These are phyloP conservation scores for Megalopta genalis DNA, from an alignment of 1,140 invertebrate genomes.

Conservation along the genomic window DNA sequence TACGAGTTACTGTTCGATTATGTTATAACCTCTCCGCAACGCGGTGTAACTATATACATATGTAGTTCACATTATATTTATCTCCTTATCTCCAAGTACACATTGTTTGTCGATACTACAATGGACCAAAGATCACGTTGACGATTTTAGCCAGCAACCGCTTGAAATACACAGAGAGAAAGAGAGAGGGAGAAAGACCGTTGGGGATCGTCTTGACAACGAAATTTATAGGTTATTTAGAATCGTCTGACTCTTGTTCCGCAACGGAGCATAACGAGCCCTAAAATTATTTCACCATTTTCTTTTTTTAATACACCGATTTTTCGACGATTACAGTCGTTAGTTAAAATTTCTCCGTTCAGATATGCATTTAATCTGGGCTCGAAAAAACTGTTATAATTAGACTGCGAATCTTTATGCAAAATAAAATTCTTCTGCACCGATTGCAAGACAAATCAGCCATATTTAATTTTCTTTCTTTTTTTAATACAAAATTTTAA, in stretches of 20 bases:
- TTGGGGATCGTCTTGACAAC: not conserved
- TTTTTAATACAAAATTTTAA: no score
- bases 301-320: not conserved
- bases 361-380: constrained; percentile 4
- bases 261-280: not conserved
- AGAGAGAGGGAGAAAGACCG: not conserved
- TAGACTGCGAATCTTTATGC: no score
- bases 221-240: not conserved
- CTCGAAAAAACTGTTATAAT: no score
- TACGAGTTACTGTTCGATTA: not conserved
- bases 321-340: not conserved
- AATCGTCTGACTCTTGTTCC: not conserved
- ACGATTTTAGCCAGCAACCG: not conserved
- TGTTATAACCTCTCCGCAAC: not conserved
- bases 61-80: not conserved
- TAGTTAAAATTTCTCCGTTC: constrained; percentile 4
- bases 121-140: constrained; percentile 17
- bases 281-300: not conserved
- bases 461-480: no score
- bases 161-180: not conserved
- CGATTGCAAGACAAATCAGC: no score
- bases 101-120: constrained; percentile 13
- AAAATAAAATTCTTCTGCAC: no score
- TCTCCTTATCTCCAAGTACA: not conserved
- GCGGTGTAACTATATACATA: not conserved